These are phyloP conservation scores for Nettapus auritus DNA, from an alignment of 2,113 vertebrate genomes.

Conservation along the genomic window DNA sequence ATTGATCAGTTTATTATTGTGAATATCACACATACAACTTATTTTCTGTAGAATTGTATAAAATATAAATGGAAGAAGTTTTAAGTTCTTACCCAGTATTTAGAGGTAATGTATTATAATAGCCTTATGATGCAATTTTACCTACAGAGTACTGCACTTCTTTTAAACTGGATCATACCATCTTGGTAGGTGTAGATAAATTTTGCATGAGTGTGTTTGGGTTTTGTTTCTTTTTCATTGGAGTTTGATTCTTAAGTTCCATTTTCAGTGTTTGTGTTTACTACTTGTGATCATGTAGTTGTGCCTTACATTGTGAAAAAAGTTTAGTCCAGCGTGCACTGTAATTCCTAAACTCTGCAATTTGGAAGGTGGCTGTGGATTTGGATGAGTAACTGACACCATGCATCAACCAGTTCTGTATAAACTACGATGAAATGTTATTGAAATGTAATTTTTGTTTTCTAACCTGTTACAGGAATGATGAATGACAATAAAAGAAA, in stretches of 20 bases:
- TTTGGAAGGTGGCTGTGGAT: constrained; percentile 68
- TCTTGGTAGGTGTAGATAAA: constrained; percentile 69
- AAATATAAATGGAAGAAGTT: constrained; percentile 72
- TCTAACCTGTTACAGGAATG: constrained; percentile 85
- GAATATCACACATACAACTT: constrained; percentile 80
- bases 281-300: constrained; percentile 82
- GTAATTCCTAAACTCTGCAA: constrained; percentile 70
- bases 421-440: constrained; percentile 75
- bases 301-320: constrained; percentile 87
- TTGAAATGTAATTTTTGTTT: constrained; percentile 84
- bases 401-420: constrained; percentile 57
- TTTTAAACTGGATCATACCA: constrained; percentile 78
- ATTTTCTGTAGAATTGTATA: constrained; percentile 77
- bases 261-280: constrained; percentile 74
- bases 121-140: constrained; percentile 63
- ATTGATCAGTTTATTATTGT: constrained; percentile 76
- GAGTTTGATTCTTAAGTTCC: constrained; percentile 58
- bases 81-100: constrained; percentile 70
- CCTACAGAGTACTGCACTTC: constrained; percentile 75
- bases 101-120: constrained; percentile 70
- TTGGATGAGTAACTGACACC: constrained; percentile 48
- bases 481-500: constrained; percentile 77
- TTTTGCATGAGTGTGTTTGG: constrained; percentile 78
- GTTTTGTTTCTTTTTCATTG: constrained; percentile 54
- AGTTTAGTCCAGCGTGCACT: constrained; percentile 77